A percentile compares a stretch with the other conserved stretches of the same genome.
phyloP scores from a whole-genome alignment of 2,797 vertebrate genomes.

The Ptychobarbus kaznakovi region DNA sequence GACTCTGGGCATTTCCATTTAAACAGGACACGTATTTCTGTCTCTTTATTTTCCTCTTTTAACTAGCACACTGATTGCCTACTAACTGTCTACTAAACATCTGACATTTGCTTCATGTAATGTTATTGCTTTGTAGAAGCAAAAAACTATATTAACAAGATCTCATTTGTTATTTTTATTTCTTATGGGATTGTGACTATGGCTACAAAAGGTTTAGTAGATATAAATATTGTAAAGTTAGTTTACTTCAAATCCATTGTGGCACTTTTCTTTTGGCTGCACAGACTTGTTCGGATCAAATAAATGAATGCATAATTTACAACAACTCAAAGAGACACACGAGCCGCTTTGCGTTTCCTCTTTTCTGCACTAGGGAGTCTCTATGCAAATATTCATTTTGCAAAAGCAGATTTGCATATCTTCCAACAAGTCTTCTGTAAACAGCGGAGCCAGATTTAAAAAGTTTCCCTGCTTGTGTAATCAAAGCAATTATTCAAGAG shows the following conservation, averaged over 20 bases:
- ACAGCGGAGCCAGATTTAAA: constrained; percentile 58
- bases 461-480: constrained; percentile 61
- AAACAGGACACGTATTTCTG: background rate
- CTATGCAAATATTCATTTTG: constrained; percentile 61
- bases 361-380: constrained; percentile 25
- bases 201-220: background rate
- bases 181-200: background rate
- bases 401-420: constrained; percentile 63
- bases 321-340: constrained; percentile 18
- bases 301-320: constrained; percentile 67
- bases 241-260: background rate
- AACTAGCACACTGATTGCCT: background rate
- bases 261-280: background rate
- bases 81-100: background rate
- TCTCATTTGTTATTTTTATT: background rate
- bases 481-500: constrained; percentile 58
- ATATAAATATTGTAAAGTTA: background rate
- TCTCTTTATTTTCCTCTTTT: background rate
- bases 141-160: background rate
- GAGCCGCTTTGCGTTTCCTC: background rate
- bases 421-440: constrained; percentile 55
- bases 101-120: background rate
- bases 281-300: constrained; percentile 16
- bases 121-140: background rate
- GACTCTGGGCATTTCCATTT: background rate